phyloP scores from a whole-genome alignment of 1,140 invertebrate genomes.

The Brachionus rubens region DNA sequence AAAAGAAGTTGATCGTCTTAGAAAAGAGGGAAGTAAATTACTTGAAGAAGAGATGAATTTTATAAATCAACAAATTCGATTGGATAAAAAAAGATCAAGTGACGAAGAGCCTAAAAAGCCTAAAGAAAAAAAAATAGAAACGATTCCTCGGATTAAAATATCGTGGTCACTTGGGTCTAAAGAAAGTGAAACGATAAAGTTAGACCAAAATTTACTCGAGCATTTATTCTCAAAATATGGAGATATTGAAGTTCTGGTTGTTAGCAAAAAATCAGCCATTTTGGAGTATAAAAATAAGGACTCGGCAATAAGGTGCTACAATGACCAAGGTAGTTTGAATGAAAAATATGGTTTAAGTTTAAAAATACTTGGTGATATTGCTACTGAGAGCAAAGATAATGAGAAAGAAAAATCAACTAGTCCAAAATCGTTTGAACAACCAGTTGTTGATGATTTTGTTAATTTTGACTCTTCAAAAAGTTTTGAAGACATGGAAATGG shows the following conservation, averaged over 20 bases:
- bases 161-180: not conserved
- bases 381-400: not conserved
- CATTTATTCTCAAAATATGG: slow-evolving; percentile 40
- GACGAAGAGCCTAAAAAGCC: not conserved
- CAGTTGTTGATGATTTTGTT: not conserved
- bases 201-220: not conserved
- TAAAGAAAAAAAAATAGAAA: not conserved
- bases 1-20: slow-evolving; percentile 37
- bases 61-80: slow-evolving; percentile 7
- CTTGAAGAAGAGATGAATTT: slow-evolving; percentile 43
- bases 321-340: slow-evolving; percentile 21
- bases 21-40: slow-evolving; percentile 35
- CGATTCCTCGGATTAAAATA: slow-evolving; percentile 23
- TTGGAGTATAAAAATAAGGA: slow-evolving; percentile 21
- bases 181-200: not conserved
- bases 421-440: not conserved
- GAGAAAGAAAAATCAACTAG: not conserved
- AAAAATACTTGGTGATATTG: not conserved
- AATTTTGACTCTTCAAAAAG: not conserved
- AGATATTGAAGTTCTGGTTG: slow-evolving; percentile 25
- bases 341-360: not conserved
- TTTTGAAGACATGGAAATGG: slow-evolving; percentile 41
- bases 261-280: slow-evolving; percentile 41
- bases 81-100: slow-evolving; percentile 12
- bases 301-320: not conserved